A percentile compares a stretch with the other conserved stretches of the same genome.
These are phyloP conservation scores for Agrochola circellaris DNA, from an alignment of 2,888 invertebrate species.

Conservation along the genomic window DNA sequence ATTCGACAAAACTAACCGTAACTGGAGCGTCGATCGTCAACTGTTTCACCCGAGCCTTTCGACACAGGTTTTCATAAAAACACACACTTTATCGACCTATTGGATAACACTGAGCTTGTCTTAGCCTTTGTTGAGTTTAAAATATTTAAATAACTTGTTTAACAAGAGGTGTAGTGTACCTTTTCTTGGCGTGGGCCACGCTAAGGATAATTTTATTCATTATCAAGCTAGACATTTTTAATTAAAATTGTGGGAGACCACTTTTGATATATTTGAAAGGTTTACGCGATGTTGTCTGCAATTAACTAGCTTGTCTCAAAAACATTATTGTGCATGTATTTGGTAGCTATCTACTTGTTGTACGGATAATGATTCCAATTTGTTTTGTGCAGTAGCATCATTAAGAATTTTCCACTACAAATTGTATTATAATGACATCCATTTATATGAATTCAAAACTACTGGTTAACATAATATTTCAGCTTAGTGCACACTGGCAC, in stretches of 20 bases:
- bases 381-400: slow-evolving; percentile 37
- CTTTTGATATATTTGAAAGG: slow-evolving; percentile 37
- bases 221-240: slow-evolving; percentile 41
- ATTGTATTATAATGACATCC: slow-evolving; percentile 48
- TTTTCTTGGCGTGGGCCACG: slow-evolving; percentile 23
- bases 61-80: slow-evolving; percentile 55
- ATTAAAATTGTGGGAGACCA: slow-evolving; percentile 40
- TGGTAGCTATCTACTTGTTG: slow-evolving; percentile 21
- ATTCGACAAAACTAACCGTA: slow-evolving; percentile 52
- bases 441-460: slow-evolving; percentile 35
- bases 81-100: slow-evolving; percentile 50
- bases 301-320: slow-evolving; percentile 42
- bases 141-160: slow-evolving; percentile 58
- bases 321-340: slow-evolving; percentile 41
- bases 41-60: slow-evolving; percentile 9
- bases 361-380: slow-evolving; percentile 45
- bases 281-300: slow-evolving; percentile 25
- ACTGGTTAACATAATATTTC: slow-evolving; percentile 26
- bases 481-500: slow-evolving; percentile 9
- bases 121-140: slow-evolving; percentile 42
- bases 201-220: slow-evolving; percentile 48
- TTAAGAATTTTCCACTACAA: slow-evolving; percentile 51
- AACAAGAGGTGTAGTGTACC: slow-evolving; percentile 29
- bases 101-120: slow-evolving; percentile 30
- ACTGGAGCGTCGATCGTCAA: slow-evolving; percentile 33